Base-by-base conservation (phyloP, 2,113 vertebrate species). In the Halcyon senegalensis region DNA sequence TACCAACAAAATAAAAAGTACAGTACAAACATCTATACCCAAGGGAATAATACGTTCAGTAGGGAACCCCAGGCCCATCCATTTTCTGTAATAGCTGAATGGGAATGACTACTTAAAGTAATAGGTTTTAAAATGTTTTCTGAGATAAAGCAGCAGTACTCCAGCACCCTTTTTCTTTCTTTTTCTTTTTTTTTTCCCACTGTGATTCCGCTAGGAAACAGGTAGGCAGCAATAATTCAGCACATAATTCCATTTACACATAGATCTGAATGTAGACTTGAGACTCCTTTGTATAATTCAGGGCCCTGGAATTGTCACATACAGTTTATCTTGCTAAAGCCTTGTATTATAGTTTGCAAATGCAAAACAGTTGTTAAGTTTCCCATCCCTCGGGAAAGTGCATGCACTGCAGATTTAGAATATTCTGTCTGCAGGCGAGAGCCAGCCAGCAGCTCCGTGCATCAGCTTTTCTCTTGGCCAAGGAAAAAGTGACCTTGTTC, bases 91-190 rank as follows among this genome's bases (percentile, higher is more conserved):
- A 93, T 13, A 96, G 80, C 88, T 94, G 76, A 96, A 92, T 39
- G 39, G 81, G 95, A 97, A 96, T 79, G 89, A 90, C 84, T 96
- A 86, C 79, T 95, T 96, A 94, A 96, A 96, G 82, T 95, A 97
- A 95, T 76, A 87, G 77, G 44, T 68, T 92, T 96, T 96, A 87
- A 97, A 97, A 88, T 73, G 67, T 93, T 93, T 96, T 79, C 91
- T 95, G 76, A 97, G 84, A 96, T 91, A 97, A 97, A 96, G 60
- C 84, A 43, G 31, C 35, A 87, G 48, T 37, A 84, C n/a, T 84
- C 66, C 25, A 84, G 67, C 56, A 19, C 17, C 10, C 6, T 25
- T 48, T 17, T 53, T 56, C 18, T 9, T 16, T 9, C 5, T 39
- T 82, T 70, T 59, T 7, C 5, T 48, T 48, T 43, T 73, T 80